Conservation (phyloP, 1,140 invertebrate species). For the Parasteatoda tepidariorum region DNA sequence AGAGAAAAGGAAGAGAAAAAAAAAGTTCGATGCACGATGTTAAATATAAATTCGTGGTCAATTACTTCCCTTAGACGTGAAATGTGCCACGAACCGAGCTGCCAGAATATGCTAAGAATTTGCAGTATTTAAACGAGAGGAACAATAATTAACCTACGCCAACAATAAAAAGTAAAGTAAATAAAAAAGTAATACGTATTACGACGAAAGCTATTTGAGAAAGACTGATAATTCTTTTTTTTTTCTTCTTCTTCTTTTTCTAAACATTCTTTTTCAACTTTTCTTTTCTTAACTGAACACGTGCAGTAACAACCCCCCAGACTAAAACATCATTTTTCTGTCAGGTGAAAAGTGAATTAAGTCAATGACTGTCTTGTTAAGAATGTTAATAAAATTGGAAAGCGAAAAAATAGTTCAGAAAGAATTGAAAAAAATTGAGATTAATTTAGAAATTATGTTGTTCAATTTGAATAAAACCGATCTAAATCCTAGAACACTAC, state of each 20-base stretch:
- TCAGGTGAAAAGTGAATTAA: too few relatives aligned
- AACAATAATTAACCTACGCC: constrained; percentile 51
- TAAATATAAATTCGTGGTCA: not conserved
- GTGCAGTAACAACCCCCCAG: constrained; percentile 45
- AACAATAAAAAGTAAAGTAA: constrained; percentile 24
- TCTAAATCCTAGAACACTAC: too few relatives aligned
- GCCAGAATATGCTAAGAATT: constrained; percentile 39
- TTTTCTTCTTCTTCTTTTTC: constrained; percentile 12
- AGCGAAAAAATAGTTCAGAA: too few relatives aligned
- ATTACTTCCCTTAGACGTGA: not conserved
- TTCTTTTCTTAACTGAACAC: constrained; percentile 40
- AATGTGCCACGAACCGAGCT: not conserved
- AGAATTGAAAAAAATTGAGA: too few relatives aligned
- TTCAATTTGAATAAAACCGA: too few relatives aligned
- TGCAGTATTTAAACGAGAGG: constrained; percentile 43
- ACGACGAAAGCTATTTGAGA: constrained; percentile 43
- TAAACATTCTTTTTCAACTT: constrained; percentile 36
- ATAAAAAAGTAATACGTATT: constrained; percentile 29
- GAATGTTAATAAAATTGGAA: too few relatives aligned
- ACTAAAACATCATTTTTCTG: constrained; percentile 22
- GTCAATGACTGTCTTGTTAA: too few relatives aligned
- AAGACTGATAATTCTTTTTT: constrained; percentile 38
- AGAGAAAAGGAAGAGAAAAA: not conserved
- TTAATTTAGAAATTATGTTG: too few relatives aligned
- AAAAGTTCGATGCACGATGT: not conserved